Evolutionary conservation across 2,113 vertebrate genomes (phyloP), one percentile per base, ranked within the genome.

Genomic region (Polypterus bichir): DNA sequence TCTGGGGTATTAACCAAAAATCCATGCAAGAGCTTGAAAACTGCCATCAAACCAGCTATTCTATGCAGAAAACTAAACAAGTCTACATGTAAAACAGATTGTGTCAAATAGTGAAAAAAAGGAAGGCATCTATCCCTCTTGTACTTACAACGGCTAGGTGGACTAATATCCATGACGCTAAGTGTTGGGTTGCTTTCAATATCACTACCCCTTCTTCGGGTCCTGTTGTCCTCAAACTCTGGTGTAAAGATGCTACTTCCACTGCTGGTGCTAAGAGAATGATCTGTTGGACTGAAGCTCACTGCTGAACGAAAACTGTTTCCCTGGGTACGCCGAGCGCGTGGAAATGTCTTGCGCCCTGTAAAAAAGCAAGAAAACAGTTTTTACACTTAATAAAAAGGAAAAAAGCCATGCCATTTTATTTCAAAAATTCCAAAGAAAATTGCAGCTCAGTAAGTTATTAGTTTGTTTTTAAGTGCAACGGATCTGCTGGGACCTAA

Each of bases 151-250:
- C 96, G 94, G 72, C 96, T 97, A 57, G 96, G 93, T 0, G 94
- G 96, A 69, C 94, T 99, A 78, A 99, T 94, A 75, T 99, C 96
- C 93, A 97, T 96, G 59, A 98, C 93, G 0, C 92, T 92, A 69
- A 98, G 65, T 47, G 90, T 93, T 0, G 92, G 85, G 65, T 86
- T 90, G 5, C 80, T 67, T 68, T 99, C 96, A 45, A 98, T 98
- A 76, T 99, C 96, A 44, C 94, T 98, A 52, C 94, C 92, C 46
- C 91, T 78, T 27, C 96, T 86, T 66, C 84, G 72, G 76, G 83
- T 79, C 0, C 92, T 81, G 6, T 77, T 90, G 4, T 99, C 96
- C 4, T 98, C 96, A 4, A 91, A 86, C 48, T 98, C 96, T 0
- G 92, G 92, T 0, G 92, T 95, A 57, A 97, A 98, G 63, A 92